Evolutionary conservation across 2,888 invertebrate species (phyloP).

Genomic region (Platycnemis pennipes): DNA sequence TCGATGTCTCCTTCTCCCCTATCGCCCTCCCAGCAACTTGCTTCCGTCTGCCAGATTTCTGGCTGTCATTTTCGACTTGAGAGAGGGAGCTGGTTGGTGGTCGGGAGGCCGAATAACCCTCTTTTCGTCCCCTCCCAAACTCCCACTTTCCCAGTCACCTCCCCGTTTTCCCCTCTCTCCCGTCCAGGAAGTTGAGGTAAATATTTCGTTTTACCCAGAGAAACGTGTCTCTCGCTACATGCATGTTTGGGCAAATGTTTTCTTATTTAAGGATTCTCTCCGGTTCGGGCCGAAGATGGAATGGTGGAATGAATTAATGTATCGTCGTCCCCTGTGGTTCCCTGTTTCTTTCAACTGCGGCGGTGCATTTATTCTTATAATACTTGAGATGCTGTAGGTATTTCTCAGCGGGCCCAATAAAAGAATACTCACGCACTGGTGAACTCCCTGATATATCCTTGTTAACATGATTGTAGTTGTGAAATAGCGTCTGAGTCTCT

Average conservation of each 20-base stretch:
- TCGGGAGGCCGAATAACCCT: background rate
- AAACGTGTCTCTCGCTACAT: background rate
- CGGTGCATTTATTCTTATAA: background rate
- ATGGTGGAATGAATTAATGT: background rate
- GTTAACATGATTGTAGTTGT: too few relatives aligned
- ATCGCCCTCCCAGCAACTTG: background rate
- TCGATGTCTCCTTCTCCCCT: background rate
- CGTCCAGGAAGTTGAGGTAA: conserved; percentile 11
- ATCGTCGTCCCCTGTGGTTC: background rate
- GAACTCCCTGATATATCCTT: too few relatives aligned
- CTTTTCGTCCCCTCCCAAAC: too few relatives aligned
- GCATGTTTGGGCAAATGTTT: background rate
- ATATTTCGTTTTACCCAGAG: background rate
- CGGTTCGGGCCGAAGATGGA: background rate
- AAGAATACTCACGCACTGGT: background rate
- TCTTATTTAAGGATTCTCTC: background rate
- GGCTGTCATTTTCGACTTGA: conserved; percentile 21
- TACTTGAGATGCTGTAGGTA: background rate
- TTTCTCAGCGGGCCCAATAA: background rate
- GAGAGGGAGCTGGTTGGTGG: background rate
- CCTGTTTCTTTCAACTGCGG: background rate
- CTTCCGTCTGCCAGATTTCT: conserved; percentile 28
- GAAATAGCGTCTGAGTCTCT: too few relatives aligned
- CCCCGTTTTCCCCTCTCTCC: background rate
- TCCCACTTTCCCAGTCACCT: background rate